Percentiles rank a stretch among this genome's conserved stretches.
Evolutionary conservation across 2,888 invertebrate species (phyloP).

Genomic region (Sepioteuthis lessoniana): DNA sequence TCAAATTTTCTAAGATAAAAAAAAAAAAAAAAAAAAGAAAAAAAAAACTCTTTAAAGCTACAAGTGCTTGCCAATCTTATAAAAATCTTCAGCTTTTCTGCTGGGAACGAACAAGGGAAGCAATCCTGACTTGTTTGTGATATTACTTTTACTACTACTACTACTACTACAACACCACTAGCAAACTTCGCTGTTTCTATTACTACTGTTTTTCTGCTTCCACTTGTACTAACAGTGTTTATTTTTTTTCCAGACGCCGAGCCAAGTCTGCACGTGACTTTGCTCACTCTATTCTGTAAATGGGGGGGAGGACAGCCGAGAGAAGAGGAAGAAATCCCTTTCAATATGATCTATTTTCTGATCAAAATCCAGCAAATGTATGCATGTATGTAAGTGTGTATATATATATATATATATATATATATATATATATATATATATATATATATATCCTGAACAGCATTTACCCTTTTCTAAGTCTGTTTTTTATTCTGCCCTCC

Average conservation of each 20-base stretch:
- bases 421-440: too few relatives aligned
- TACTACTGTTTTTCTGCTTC: background rate
- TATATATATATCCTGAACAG: too few relatives aligned
- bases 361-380: background rate
- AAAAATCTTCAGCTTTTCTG: background rate
- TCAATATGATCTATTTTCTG: background rate
- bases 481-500: too few relatives aligned
- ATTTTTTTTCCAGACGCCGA: background rate
- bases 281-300: background rate
- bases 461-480: too few relatives aligned
- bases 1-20: background rate
- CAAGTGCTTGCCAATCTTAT: too few relatives aligned
- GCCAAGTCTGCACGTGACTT: background rate
- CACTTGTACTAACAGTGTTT: background rate
- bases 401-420: too few relatives aligned
- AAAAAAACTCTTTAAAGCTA: background rate
- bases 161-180: background rate
- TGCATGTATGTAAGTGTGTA: too few relatives aligned
- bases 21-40: too few relatives aligned
- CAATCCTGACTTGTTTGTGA: background rate
- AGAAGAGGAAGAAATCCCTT: background rate
- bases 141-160: background rate
- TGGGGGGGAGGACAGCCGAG: too few relatives aligned
- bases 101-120: background rate
- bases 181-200: background rate